A percentile compares a stretch with the other conserved stretches of the same genome.
Conservation (phyloP, 2,113 vertebrate species). For the Pedionomus torquatus region DNA sequence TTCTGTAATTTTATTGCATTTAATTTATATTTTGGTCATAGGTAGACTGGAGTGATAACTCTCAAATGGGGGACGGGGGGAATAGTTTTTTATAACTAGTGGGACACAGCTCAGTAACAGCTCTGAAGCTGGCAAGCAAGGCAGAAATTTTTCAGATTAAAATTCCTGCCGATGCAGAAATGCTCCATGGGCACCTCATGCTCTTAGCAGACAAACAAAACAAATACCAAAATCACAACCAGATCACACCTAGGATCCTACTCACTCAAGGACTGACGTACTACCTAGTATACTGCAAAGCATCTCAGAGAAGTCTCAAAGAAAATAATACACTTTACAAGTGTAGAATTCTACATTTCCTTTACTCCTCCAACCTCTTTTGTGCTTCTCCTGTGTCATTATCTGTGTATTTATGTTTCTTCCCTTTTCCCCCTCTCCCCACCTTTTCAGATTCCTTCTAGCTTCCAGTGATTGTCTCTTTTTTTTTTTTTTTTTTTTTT, state of each 20-base stretch:
- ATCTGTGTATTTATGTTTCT: neutral
- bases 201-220: neutral
- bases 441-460: neutral
- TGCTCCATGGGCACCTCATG: neutral
- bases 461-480: neutral
- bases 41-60: neutral
- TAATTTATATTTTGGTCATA: neutral
- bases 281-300: neutral
- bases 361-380: neutral
- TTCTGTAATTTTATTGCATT: neutral
- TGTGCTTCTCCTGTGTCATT: neutral
- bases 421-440: neutral
- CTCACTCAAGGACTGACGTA: neutral
- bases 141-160: neutral
- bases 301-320: neutral
- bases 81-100: neutral
- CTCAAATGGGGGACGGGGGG: fast-evolving
- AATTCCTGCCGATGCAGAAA: neutral
- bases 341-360: neutral
- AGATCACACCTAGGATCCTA: neutral
- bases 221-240: neutral
- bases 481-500: neutral
- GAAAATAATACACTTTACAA: neutral
- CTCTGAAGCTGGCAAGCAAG: neutral
- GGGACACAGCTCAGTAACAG: neutral